phyloP scores from a whole-genome alignment of 2,113 vertebrate genomes.

The Alectura lathami region DNA sequence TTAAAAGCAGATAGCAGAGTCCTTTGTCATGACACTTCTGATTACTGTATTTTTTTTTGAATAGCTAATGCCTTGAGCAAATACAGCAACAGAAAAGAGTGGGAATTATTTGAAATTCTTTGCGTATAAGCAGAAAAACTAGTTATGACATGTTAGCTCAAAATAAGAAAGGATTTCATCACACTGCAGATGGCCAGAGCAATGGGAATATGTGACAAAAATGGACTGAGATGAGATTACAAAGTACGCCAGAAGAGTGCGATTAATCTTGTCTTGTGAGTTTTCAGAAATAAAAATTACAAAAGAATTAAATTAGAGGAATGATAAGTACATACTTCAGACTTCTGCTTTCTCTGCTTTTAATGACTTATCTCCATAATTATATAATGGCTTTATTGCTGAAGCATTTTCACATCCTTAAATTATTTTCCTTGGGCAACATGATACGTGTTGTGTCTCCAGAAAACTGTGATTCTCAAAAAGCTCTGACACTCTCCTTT shows the following conservation, averaged over 20 bases:
- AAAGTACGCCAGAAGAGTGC: not conserved
- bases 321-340: not conserved
- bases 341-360: not conserved
- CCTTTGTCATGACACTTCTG: not conserved
- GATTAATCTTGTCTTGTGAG: not conserved
- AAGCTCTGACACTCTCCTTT: not conserved
- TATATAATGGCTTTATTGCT: not conserved
- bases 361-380: not conserved
- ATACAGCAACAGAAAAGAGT: not conserved
- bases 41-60: not conserved
- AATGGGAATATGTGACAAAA: not conserved
- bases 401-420: not conserved
- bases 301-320: not conserved
- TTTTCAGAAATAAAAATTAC: not conserved
- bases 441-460: not conserved
- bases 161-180: constrained; percentile 25
- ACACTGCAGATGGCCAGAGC: not conserved
- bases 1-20: not conserved
- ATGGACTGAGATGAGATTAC: not conserved
- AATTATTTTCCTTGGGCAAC: not conserved
- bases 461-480: not conserved
- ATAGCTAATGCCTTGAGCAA: not conserved
- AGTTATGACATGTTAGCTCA: not conserved
- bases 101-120: not conserved
- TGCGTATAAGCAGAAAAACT: not conserved